Conservation (phyloP, 1,140 invertebrate genomes). For the Oscheius sp. region DNA sequence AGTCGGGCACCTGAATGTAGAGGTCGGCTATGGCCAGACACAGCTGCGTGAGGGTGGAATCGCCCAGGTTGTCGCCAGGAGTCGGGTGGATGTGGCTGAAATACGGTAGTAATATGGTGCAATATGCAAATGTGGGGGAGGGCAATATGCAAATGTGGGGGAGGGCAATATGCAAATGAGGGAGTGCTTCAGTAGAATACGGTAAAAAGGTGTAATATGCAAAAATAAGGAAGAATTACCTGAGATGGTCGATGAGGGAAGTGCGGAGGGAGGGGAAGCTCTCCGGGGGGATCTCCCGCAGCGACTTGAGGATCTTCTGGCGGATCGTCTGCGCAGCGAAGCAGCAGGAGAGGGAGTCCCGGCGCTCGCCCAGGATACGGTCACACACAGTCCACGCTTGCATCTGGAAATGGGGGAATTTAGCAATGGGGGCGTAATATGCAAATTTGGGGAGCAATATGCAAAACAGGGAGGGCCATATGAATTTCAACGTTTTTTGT, state of each 20-base stretch:
- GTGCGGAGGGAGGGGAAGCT: slow-evolving; percentile 81
- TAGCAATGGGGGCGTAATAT: no score
- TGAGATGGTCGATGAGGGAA: slow-evolving; percentile 84
- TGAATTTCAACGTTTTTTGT: no score
- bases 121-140: not conserved
- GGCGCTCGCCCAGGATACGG: slow-evolving; percentile 80
- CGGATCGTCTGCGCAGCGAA: slow-evolving; percentile 97
- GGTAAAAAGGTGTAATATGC: no score
- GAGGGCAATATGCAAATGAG: not conserved
- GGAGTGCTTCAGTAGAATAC: no score
- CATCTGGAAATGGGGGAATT: not conserved
- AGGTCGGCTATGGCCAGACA: slow-evolving; percentile 87
- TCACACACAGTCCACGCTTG: slow-evolving; percentile 91
- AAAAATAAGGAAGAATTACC: slow-evolving; percentile 51
- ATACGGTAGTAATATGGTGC: not conserved
- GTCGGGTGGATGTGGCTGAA: slow-evolving; percentile 1
- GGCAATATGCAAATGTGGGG: not conserved
- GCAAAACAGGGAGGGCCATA: no score
- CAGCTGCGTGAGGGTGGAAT: slow-evolving; percentile 67
- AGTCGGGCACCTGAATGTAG: slow-evolving; percentile 85
- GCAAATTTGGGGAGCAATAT: no score
- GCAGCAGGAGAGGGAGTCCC: slow-evolving; percentile 84
- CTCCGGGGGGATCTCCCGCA: slow-evolving; percentile 84
- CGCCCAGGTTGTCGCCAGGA: slow-evolving; percentile 27
- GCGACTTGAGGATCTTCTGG: slow-evolving; percentile 73